A percentile compares a stretch with the other conserved stretches of the same genome.
Evolutionary conservation across 2,113 vertebrate species (phyloP).

Genomic region (Megaceryle torquata): DNA sequence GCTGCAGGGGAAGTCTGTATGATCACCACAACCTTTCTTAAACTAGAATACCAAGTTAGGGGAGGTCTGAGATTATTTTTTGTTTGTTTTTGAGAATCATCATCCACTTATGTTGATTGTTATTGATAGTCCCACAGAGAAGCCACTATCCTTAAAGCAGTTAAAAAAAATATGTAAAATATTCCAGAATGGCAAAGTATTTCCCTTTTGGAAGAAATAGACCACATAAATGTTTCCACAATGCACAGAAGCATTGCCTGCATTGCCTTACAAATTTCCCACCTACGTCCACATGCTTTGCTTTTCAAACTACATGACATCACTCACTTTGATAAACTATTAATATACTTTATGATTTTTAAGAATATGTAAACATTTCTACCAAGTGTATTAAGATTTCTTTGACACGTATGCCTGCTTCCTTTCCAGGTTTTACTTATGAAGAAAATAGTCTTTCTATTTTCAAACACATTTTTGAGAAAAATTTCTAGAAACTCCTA

Average conservation of each 20-base stretch:
- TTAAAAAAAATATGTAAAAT: background rate
- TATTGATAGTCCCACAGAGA: background rate
- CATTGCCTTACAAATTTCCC: background rate
- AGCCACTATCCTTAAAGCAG: background rate
- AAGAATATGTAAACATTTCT: background rate
- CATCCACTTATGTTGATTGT: background rate
- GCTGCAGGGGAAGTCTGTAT: background rate
- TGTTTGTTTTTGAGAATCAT: background rate
- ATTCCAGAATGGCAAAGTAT: background rate
- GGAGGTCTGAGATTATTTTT: background rate
- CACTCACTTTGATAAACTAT: background rate
- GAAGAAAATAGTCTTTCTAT: background rate
- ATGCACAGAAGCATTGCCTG: background rate
- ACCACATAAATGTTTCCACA: background rate
- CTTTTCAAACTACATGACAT: background rate
- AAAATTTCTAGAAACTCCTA: background rate
- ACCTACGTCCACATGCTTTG: background rate
- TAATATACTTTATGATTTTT: background rate
- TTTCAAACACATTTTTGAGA: background rate
- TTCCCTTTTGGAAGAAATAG: background rate
- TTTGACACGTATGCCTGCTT: background rate
- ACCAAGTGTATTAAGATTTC: background rate
- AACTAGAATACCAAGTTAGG: background rate
- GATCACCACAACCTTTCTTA: background rate
- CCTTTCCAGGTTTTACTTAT: background rate